Evolutionary conservation across 2,888 invertebrate species (phyloP), one percentile per base, ranked within the genome.

Genomic region (Clunio marinus): DNA sequence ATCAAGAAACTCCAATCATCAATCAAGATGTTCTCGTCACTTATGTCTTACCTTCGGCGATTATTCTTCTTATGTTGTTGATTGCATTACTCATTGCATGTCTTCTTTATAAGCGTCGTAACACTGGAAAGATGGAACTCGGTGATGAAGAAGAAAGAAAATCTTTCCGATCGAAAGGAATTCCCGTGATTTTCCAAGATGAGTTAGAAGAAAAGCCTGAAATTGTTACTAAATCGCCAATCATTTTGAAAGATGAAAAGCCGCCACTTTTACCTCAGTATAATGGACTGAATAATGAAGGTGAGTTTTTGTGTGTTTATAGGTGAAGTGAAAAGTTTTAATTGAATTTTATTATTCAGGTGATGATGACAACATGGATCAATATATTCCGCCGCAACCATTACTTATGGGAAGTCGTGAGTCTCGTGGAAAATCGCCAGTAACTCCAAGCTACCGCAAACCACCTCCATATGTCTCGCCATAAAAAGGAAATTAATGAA

Each of bases 391-490:
- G 20, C 95, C 95, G 15, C 93, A 93, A 4, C 93, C 93, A 41
- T 72, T 91, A 88, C 74, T 78, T 22, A 73, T 78, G 5, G 78
- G 78, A 28, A 77, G 77, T 70, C 87, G 90, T 73, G 90, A 91
- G 70, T 87, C 83, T 70, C 84, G 84, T 72, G 83, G 87, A 73
- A 86, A 88, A 87, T 74, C 84, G 88, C 92, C 91, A 68, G 92
- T 91, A 70, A 91, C 91, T 60, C 93, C 94, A 70, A 91, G 93
- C 73, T 94, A 95, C 84, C 87, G 95, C 76, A 93, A 94, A 80
- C 96, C 96, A 63, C 96, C 96, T 70, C 96, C 96, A 41, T 96
- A 97, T 80, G 96, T 96, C 74, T 96, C 96, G 73, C 96, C 96
- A 81, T 96, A 96, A 94, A 74, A 27, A 63, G 17, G n/a, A 37